Percentiles rank a stretch among this genome's conserved stretches.
phyloP scores from a whole-genome alignment of 2,113 vertebrate species.

The Anser cygnoides region DNA sequence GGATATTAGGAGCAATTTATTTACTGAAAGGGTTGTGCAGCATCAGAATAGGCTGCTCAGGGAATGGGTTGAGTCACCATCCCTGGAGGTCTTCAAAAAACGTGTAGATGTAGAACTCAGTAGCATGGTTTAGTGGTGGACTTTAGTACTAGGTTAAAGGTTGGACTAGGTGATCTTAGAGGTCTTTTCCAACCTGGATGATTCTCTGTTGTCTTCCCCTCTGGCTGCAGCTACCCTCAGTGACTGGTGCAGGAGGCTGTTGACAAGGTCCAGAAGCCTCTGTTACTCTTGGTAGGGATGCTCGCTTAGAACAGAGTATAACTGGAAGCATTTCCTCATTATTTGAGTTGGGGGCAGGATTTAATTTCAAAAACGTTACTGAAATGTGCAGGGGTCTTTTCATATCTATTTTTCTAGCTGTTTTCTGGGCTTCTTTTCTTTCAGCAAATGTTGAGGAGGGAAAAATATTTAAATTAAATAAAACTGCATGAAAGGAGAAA shows the following conservation, averaged over 20 bases:
- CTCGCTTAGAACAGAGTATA: not conserved
- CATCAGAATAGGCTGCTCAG: too few species aligned
- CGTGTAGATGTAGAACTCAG: too few species aligned
- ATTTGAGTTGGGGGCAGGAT: accelerated
- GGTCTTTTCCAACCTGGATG: too few species aligned
- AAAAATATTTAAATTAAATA: constrained; percentile 25
- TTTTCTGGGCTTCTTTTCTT: not conserved
- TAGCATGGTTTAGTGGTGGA: too few species aligned
- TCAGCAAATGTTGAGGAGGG: not conserved
- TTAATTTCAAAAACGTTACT: not conserved
- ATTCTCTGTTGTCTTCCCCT: not conserved
- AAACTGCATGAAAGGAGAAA: constrained; percentile 10
- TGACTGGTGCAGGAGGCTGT: not conserved
- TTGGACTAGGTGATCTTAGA: too few species aligned
- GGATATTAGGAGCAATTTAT: too few species aligned
- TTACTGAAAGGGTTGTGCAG: too few species aligned
- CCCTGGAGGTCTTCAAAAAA: too few species aligned
- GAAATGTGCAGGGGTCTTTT: not conserved
- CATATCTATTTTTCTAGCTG: not conserved
- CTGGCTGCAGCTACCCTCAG: not conserved
- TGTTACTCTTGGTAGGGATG: not conserved
- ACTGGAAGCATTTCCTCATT: not conserved
- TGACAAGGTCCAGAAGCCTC: not conserved
- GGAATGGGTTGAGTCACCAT: too few species aligned
- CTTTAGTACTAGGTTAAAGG: too few species aligned